Percentiles rank a stretch among this genome's conserved stretches.
Conservation (phyloP, 2,797 vertebrate species). For the Labeo calbasu region DNA sequence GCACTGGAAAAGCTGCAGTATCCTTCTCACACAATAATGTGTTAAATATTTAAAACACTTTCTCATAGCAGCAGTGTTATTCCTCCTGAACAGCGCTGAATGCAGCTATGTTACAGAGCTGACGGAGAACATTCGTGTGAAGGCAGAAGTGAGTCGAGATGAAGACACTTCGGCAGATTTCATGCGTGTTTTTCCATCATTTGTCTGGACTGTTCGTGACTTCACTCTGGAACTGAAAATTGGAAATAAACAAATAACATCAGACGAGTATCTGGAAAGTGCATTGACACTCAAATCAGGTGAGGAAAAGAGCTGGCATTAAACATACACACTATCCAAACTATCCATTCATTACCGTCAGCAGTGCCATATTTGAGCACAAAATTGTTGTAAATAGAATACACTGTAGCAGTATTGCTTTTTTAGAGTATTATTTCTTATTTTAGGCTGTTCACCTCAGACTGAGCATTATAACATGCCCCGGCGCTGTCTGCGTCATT, state of each 20-base stretch:
- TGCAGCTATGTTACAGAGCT: too few species aligned
- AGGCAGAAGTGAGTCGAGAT: too few species aligned
- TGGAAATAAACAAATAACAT: slow-evolving; percentile 57
- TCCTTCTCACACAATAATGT: too few species aligned
- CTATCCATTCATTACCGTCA: too few species aligned
- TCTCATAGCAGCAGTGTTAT: too few species aligned
- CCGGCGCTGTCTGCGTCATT: slow-evolving; percentile 66
- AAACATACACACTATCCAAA: background rate
- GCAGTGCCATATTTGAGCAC: too few species aligned
- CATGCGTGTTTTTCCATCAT: background rate
- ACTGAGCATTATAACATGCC: slow-evolving; percentile 62
- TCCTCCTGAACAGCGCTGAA: too few species aligned
- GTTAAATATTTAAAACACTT: too few species aligned
- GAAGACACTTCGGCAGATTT: background rate
- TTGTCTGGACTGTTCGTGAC: slow-evolving; percentile 66
- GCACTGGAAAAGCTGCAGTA: too few species aligned
- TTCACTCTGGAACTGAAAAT: slow-evolving; percentile 68
- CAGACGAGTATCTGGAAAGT: slow-evolving; percentile 74
- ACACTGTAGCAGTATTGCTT: too few species aligned
- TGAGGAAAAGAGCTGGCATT: slow-evolving; percentile 20
- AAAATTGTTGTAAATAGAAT: too few species aligned
- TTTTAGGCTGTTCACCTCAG: slow-evolving; percentile 16
- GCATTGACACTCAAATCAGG: slow-evolving; percentile 65
- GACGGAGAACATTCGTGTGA: too few species aligned
- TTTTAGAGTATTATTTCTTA: background rate